Percentiles rank a stretch among this genome's conserved stretches.
Conservation (phyloP, 2,113 vertebrate genomes). For the Dasyprocta punctata region DNA sequence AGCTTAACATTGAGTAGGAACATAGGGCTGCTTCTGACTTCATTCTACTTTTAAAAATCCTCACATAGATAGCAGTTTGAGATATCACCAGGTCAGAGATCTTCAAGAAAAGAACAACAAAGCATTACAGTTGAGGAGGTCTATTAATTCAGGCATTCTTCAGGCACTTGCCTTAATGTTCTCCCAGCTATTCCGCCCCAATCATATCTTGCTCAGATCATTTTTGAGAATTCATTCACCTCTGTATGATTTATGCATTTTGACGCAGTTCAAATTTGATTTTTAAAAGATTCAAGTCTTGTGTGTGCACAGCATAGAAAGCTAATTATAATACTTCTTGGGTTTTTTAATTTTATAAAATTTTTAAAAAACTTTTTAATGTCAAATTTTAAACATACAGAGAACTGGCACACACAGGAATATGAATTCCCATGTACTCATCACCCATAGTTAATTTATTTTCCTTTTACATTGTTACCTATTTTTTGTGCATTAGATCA, state of each 20-base stretch:
- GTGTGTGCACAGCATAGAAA: conserved; percentile 21
- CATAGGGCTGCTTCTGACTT: conserved; percentile 11
- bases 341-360: background rate
- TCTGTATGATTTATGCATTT: conserved; percentile 31
- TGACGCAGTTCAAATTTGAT: conserved; percentile 25
- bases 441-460: background rate
- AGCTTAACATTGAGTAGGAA: background rate
- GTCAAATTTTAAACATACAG: conserved; percentile 6
- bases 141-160: background rate
- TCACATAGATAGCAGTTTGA: background rate
- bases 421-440: background rate
- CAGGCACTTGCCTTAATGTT: background rate
- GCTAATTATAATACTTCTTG: conserved; percentile 34
- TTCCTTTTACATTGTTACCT: background rate
- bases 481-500: background rate
- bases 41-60: conserved; percentile 6
- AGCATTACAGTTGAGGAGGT: background rate
- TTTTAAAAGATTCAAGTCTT: conserved; percentile 27
- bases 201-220: background rate
- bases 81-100: background rate
- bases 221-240: conserved; percentile 46
- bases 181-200: background rate
- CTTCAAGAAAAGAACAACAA: conserved; percentile 42
- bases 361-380: background rate
- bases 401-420: background rate